phyloP scores from a whole-genome alignment of 1,140 invertebrate species.

The Drosophila jambulina region DNA sequence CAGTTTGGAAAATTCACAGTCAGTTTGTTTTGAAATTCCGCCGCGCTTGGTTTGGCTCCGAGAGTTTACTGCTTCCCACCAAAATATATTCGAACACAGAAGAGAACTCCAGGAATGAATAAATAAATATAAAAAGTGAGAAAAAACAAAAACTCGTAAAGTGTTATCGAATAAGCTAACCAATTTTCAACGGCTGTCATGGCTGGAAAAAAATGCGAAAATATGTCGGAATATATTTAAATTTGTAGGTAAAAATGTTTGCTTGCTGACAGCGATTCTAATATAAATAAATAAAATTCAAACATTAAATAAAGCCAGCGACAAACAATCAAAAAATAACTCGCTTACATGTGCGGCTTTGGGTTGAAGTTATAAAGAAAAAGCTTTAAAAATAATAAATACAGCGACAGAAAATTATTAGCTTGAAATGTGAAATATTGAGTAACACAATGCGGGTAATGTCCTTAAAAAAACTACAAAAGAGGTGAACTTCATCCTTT shows the following conservation, averaged over 20 bases:
- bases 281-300: constrained; percentile 11
- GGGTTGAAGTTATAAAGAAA: constrained; percentile 3
- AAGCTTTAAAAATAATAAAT: constrained; percentile 10
- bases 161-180: constrained; percentile 17
- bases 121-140: background rate
- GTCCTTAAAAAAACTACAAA: background rate
- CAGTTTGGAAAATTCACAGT: constrained; percentile 81
- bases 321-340: constrained; percentile 6
- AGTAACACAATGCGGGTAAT: background rate
- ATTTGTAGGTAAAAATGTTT: constrained; percentile 12
- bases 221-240: constrained; percentile 15
- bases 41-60: constrained; percentile 61
- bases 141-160: background rate
- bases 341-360: background rate
- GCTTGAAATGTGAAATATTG: constrained; percentile 9
- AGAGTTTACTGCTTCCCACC: constrained; percentile 1
- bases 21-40: constrained; percentile 83
- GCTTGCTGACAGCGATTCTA: background rate
- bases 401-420: background rate
- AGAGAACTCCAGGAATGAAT: background rate
- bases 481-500: too few relatives aligned
- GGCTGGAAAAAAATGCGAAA: constrained; percentile 3
- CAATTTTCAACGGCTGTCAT: constrained; percentile 34
- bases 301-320: constrained; percentile 4
- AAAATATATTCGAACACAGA: constrained; percentile 9